Evolutionary conservation across 2,888 invertebrate genomes (phyloP), one percentile per base, ranked within the genome.

Genomic region (Drosophila melanosoma): DNA sequence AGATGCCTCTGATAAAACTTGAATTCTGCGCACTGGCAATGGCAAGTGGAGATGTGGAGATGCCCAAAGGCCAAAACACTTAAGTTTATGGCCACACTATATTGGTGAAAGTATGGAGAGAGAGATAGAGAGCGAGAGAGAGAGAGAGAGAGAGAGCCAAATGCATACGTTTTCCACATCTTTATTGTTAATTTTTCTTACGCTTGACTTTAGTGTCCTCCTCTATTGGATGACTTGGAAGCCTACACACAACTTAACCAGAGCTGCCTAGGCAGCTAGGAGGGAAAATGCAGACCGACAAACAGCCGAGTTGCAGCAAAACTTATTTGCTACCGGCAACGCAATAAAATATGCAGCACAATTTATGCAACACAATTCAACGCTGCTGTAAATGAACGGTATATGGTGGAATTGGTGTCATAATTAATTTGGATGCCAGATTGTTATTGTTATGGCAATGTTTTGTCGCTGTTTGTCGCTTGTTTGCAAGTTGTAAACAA

Each of bases 351-450:
- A 85, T 83, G 83, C 85, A 82, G 65, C 67, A 79, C 59, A 79
- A 71, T 82, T 79, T 74, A 71, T 82, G 67, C 59, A 62, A 67
- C 45, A 49, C 51, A 48, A 54, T 20, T 4, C 23, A 15, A 36
- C 6, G 53, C 33, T 36, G 36, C 23, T 52, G 59, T 60, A 62
- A 66, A 53, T 26, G 66, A 29, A 12, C 26, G 29, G 8, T 32
- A 26, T 35, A 40, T 49, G 38, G 26, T 59, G 15, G 20, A 67
- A 71, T 66, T 69, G 79, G 74, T 86, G 89, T 83, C 80, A 84
- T 89, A 84, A 89, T 89, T 87, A 89, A 84, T 87, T 83, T 84
- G 56, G 66, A 66, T 68, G 74, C 45, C 87, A 73, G 82, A 74
- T 76, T 69, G 69, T 69, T 66, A 73, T 82, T 81, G 79, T 75